Conservation (phyloP, 2,888 invertebrate genomes). For the Dryomyza anilis region DNA sequence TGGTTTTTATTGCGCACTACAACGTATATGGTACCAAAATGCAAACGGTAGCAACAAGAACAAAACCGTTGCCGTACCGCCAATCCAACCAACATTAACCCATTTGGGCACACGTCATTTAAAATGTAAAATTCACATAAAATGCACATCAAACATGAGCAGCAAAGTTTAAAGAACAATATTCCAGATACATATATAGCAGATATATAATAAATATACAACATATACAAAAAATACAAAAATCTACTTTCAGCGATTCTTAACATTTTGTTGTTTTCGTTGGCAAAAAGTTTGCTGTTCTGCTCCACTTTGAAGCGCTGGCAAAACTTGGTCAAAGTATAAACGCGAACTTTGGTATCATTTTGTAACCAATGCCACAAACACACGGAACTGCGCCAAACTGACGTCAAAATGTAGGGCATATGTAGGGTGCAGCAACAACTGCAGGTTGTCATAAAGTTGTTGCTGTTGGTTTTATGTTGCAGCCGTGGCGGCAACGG, state of each 20-base stretch:
- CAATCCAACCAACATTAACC: neutral
- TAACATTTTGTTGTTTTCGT: neutral
- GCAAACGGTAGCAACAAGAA: too few relatives aligned
- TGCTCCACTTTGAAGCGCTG: neutral
- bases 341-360: slow-evolving; percentile 24
- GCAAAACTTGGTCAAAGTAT: slow-evolving; percentile 18
- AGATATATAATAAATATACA: too few relatives aligned
- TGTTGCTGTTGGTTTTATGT: neutral
- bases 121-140: too few relatives aligned
- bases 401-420: too few relatives aligned
- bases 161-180: too few relatives aligned
- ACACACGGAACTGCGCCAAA: slow-evolving; percentile 4
- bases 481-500: neutral
- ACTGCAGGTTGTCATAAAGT: too few relatives aligned
- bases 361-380: slow-evolving; percentile 2
- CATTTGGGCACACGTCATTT: too few relatives aligned
- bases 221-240: too few relatives aligned
- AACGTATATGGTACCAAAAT: too few relatives aligned
- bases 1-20: neutral
- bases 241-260: neutral
- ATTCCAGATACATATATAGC: too few relatives aligned
- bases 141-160: too few relatives aligned
- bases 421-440: too few relatives aligned
- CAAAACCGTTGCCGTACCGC: neutral
- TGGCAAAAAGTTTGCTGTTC: neutral